Base-by-base conservation (phyloP, 2,113 vertebrate species). In the Setophaga petechia region DNA sequence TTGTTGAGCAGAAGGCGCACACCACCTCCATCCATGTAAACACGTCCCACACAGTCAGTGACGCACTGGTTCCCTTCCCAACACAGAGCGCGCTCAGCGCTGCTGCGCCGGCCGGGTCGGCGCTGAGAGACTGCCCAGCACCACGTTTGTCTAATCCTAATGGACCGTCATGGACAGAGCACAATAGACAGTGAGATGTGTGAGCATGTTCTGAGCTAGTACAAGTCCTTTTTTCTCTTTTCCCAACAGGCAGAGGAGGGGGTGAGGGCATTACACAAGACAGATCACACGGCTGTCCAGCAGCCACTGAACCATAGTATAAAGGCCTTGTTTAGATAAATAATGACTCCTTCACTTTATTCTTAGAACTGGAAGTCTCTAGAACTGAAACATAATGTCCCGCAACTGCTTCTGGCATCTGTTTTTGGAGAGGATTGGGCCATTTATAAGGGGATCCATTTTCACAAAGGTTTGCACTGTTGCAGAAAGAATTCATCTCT, bases 81-180 rank as follows among this genome's bases (percentile, higher is more conserved):
- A 97, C 94, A 95, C 87, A 96, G 96, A 95, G 77, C 31, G 89
- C 92, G 97, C 97, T 97, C 97, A 57, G 84, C 63, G 31, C 91
- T 49, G 55, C 94, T 31, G 87, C 63, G 79, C 41, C 9, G 51
- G 51, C 11, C 16, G 6, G 51, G 51, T 11, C 4, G 51, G 51
- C 16, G 91, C 93, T 31, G 67, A 94, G 72, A 93, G 88, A 84
- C 94, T 95, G 96, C 77, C 67, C 94, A 91, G 63, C 90, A 90
- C 95, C 94, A 20, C 89, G 96, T 97, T 98, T 98, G 97, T 96
- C 95, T 97, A 97, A 95, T 78, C 96, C 95, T 96, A 97, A 95
- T 78, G 77, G 93, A 59, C 96, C 96, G 76, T 82, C 97, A 95
- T 94, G 93, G 91, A 91, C 94, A 96, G 87, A 47, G 94, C 94